phyloP scores from a whole-genome alignment of 2,888 invertebrate species.

The Volucella inflata region DNA sequence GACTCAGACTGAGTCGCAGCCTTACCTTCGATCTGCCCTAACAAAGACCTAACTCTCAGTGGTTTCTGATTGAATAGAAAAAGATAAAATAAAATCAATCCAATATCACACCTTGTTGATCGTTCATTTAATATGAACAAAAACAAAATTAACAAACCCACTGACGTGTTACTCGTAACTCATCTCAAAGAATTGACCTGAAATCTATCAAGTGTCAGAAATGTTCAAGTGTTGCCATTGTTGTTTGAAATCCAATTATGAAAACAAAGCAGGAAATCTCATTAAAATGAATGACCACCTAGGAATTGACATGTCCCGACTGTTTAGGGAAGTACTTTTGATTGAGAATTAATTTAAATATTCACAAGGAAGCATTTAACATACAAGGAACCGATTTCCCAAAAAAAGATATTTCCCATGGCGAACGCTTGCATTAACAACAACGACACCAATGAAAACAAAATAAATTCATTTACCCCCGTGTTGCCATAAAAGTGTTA shows the following conservation, averaged over 20 bases:
- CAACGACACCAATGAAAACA: background rate
- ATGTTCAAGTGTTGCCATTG: conserved; percentile 27
- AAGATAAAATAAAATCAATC: conserved; percentile 7
- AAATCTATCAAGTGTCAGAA: background rate
- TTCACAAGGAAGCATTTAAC: conserved; percentile 21
- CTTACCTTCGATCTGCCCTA: background rate
- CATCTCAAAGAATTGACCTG: conserved; percentile 19
- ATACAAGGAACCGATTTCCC: background rate
- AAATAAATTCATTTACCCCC: conserved; percentile 24
- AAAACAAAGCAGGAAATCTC: conserved; percentile 12
- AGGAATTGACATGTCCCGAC: conserved; percentile 8
- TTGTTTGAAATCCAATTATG: conserved; percentile 12
- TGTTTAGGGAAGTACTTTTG: conserved; percentile 4
- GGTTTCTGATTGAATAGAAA: conserved; percentile 4
- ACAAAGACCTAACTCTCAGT: conserved; percentile 43
- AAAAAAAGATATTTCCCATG: conserved; percentile 2
- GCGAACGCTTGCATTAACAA: background rate
- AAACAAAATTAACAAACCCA: conserved; percentile 10
- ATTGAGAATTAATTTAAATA: conserved; percentile 7
- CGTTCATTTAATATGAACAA: conserved; percentile 39
- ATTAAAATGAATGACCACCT: conserved; percentile 18
- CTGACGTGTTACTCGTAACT: conserved; percentile 28
- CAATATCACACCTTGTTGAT: conserved; percentile 60
- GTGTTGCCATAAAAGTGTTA: conserved; percentile 61
- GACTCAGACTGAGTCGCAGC: conserved; percentile 16